These are phyloP conservation scores for Pterostichus madidus DNA, from an alignment of 2,888 invertebrate genomes.

Conservation along the genomic window DNA sequence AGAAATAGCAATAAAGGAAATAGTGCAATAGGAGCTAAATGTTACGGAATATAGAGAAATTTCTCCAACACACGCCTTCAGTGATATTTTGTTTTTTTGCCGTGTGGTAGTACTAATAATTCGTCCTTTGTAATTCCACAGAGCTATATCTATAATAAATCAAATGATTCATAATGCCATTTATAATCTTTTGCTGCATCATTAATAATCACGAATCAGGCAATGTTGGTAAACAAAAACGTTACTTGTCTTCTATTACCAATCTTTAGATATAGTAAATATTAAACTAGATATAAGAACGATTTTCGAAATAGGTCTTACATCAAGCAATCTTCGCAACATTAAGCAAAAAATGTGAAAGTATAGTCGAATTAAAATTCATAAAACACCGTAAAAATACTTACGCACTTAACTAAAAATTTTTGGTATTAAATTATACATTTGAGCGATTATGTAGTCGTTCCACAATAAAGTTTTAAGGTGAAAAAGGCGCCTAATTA, in stretches of 20 bases:
- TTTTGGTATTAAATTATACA: too few species aligned
- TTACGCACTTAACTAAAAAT: not conserved
- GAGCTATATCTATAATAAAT: not conserved
- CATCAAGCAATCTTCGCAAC: slow-evolving; percentile 24
- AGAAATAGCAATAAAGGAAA: too few species aligned
- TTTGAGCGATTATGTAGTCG: too few species aligned
- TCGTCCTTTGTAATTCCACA: slow-evolving; percentile 1
- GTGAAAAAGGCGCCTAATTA: too few species aligned
- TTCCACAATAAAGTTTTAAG: too few species aligned
- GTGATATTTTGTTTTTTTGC: not conserved
- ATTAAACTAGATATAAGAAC: not conserved
- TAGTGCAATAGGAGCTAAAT: too few species aligned
- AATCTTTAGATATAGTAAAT: not conserved
- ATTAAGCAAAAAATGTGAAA: slow-evolving; percentile 39
- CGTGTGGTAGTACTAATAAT: not conserved
- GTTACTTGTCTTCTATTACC: not conserved
- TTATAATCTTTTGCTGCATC: not conserved
- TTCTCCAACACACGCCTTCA: not conserved
- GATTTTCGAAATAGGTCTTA: slow-evolving; percentile 17
- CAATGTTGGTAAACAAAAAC: not conserved
- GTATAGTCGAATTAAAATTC: slow-evolving; percentile 9
- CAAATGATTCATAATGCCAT: slow-evolving; percentile 14
- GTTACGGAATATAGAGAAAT: too few species aligned
- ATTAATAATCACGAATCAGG: not conserved
- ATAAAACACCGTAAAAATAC: slow-evolving; percentile 3